Evolutionary conservation across 53 echinoderm and acorn worm species (phyloP).

Genomic region (Apostichopus leukothele): DNA sequence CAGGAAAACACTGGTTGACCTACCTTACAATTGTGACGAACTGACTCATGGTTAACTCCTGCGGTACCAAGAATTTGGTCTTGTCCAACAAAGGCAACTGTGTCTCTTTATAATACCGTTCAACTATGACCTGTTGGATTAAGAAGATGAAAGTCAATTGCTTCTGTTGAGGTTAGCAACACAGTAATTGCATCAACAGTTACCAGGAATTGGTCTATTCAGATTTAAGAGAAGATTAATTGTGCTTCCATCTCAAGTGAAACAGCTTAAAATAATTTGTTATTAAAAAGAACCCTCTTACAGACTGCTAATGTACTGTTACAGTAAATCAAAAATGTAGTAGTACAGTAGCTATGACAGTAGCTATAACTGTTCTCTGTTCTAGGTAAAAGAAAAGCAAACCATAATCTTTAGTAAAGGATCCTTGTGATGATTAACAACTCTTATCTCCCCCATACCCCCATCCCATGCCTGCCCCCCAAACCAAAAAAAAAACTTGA

Average conservation of each 20-base stretch:
- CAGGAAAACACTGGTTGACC: conserved; percentile 5
- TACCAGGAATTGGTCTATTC: background rate
- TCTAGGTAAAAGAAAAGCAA: too few species aligned
- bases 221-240: background rate
- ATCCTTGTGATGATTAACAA: too few species aligned
- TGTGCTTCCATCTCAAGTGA: background rate
- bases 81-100: conserved; percentile 90
- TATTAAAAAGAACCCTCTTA: too few species aligned
- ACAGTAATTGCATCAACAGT: too few species aligned
- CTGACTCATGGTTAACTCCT: conserved; percentile 99
- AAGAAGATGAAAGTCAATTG: conserved; percentile 43
- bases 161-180: background rate
- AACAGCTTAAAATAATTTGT: too few species aligned
- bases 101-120: conserved; percentile 96
- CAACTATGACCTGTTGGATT: conserved; percentile 81
- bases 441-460: too few species aligned
- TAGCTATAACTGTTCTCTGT: too few species aligned
- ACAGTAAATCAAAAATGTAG: too few species aligned
- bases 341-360: too few species aligned
- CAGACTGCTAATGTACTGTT: too few species aligned
- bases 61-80: conserved; percentile 96
- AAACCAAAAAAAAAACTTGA: too few species aligned
- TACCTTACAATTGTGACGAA: conserved; percentile 99
- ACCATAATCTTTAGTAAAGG: too few species aligned
- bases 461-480: rapidly evolving